Conservation (phyloP, 2,113 vertebrate species). For the Anolis carolinensis region DNA sequence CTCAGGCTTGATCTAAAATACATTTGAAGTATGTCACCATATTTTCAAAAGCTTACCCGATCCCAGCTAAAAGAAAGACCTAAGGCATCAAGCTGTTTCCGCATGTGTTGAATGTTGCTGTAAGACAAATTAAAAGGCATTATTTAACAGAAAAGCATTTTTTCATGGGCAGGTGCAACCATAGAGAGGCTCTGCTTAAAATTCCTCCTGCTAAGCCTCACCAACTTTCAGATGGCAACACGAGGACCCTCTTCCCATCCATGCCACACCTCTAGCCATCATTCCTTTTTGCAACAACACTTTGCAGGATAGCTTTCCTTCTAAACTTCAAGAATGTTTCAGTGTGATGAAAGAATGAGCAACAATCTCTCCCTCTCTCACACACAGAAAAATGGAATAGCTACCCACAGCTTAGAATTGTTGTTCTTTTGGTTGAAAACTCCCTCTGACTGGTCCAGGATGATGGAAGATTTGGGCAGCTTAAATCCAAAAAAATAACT, state of each 20-base stretch:
- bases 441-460: too few relatives aligned
- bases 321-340: neutral
- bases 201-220: neutral
- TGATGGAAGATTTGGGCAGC: too few relatives aligned
- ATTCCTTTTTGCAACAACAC: neutral
- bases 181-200: too few relatives aligned
- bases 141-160: neutral
- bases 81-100: conserved; percentile 87
- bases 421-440: too few relatives aligned
- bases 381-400: neutral
- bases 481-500: too few relatives aligned
- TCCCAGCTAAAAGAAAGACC: conserved; percentile 96
- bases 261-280: neutral
- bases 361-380: neutral
- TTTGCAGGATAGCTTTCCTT: neutral
- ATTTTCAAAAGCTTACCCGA: conserved; percentile 79
- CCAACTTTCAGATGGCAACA: too few relatives aligned
- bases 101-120: conserved; percentile 94
- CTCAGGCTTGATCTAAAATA: neutral
- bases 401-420: neutral
- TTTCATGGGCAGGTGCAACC: neutral
- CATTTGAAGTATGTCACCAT: neutral
- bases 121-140: conserved; percentile 41
- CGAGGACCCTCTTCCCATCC: neutral
- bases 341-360: neutral